phyloP scores from a whole-genome alignment of 2,888 invertebrate species.

The Hedya salicella region DNA sequence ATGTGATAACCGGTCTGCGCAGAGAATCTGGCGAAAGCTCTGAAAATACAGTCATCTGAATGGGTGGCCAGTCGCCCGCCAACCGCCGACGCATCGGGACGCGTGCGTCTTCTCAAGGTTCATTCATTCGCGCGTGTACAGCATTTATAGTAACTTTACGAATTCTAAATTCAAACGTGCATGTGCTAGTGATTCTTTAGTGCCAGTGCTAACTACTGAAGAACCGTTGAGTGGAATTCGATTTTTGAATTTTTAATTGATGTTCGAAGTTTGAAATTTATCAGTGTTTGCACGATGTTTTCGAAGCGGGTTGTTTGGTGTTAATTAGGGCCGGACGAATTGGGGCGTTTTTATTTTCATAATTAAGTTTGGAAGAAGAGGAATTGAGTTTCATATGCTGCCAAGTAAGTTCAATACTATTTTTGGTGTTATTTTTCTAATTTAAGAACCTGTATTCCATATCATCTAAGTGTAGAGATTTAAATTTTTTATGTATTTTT shows the following conservation, averaged over 20 bases:
- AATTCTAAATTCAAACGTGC: constrained; percentile 33
- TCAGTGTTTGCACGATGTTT: constrained; percentile 33
- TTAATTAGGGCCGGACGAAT: constrained; percentile 36
- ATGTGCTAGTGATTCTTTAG: constrained; percentile 23
- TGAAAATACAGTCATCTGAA: constrained; percentile 51
- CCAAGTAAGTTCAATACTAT: constrained; percentile 16
- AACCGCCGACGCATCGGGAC: constrained; percentile 47
- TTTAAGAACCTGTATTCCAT: background rate
- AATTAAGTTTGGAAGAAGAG: constrained; percentile 15
- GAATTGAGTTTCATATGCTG: constrained; percentile 3
- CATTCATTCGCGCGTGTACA: constrained; percentile 45
- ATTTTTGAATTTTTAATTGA: constrained; percentile 17
- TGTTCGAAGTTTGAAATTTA: constrained; percentile 12
- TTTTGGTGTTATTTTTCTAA: background rate
- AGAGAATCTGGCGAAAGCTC: constrained; percentile 57
- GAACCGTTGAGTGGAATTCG: constrained; percentile 2
- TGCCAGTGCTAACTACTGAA: constrained; percentile 22
- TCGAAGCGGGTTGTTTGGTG: constrained; percentile 33
- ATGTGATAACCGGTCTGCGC: constrained; percentile 56
- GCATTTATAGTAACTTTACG: constrained; percentile 45
- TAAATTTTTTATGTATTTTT: too few relatives aligned
- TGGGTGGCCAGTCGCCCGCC: constrained; percentile 59
- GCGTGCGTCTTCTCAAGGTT: constrained; percentile 45
- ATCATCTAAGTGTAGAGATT: too few relatives aligned
- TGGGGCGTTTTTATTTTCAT: constrained; percentile 22